Evolutionary conservation across 2,113 vertebrate genomes (phyloP).

Genomic region (Lasiurus borealis): DNA sequence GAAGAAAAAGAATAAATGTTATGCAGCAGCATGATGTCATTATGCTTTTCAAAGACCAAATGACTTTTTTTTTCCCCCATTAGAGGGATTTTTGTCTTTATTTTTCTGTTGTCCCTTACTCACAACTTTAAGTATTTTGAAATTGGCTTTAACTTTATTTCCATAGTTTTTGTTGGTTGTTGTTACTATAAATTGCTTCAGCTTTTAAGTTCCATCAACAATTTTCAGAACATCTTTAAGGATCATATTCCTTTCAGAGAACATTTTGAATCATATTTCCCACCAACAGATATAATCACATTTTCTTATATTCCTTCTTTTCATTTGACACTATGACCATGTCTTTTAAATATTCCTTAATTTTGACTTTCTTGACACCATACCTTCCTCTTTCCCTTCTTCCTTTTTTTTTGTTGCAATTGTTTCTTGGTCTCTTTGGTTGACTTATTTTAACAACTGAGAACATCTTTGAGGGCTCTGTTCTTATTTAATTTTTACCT

Average conservation of each 20-base stretch:
- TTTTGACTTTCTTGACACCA: not conserved
- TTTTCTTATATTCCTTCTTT: slow-evolving; percentile 11
- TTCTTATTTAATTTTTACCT: not conserved
- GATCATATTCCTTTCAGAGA: slow-evolving; percentile 35
- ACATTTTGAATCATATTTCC: slow-evolving; percentile 16
- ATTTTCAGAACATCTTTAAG: slow-evolving; percentile 34
- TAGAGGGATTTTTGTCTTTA: not conserved
- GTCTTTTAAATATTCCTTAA: not conserved
- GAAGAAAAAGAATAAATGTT: slow-evolving; percentile 20
- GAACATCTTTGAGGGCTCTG: not conserved
- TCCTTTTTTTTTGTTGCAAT: not conserved
- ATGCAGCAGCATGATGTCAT: not conserved
- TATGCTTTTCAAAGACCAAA: not conserved
- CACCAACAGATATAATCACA: not conserved
- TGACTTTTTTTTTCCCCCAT: not conserved
- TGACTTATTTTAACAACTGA: not conserved
- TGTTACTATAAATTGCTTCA: slow-evolving; percentile 29
- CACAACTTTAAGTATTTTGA: not conserved
- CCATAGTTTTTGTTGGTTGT: not conserved
- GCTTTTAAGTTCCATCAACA: slow-evolving; percentile 28
- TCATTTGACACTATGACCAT: not conserved
- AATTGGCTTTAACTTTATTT: slow-evolving; percentile 57
- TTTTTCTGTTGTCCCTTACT: not conserved
- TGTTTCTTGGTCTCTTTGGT: not conserved
- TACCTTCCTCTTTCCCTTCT: not conserved